Evolutionary conservation across 2,888 invertebrate species (phyloP).

Genomic region (Himalopsyche tibetana): DNA sequence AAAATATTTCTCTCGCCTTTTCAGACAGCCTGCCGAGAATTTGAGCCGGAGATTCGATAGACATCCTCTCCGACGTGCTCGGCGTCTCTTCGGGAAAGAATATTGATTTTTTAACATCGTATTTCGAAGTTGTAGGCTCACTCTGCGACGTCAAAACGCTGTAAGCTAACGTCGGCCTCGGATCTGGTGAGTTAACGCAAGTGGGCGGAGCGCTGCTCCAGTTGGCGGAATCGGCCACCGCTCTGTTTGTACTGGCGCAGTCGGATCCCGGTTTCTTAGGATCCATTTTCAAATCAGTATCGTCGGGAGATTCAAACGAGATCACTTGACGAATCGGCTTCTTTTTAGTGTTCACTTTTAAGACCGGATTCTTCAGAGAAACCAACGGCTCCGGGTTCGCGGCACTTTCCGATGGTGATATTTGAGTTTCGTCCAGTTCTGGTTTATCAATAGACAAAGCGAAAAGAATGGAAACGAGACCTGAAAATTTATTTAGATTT

Average conservation of each 20-base stretch:
- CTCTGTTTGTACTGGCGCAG: conserved; percentile 47
- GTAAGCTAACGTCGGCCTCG: conserved; percentile 69
- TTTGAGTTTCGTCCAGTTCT: conserved; percentile 82
- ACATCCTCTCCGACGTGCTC: conserved; percentile 69
- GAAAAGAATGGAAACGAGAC: conserved; percentile 92
- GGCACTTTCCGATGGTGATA: conserved; percentile 72
- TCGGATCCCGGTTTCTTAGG: conserved; percentile 64
- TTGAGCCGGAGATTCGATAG: conserved; percentile 74
- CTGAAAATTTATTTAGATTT: conserved; percentile 71
- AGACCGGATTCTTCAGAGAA: conserved; percentile 80
- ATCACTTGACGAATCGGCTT: conserved; percentile 75
- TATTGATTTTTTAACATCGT: conserved; percentile 71
- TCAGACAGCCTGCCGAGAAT: conserved; percentile 74
- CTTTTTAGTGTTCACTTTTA: conserved; percentile 72
- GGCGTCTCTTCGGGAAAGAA: conserved; percentile 73
- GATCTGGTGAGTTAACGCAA: conserved; percentile 79
- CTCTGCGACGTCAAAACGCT: conserved; percentile 71
- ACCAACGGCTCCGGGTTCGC: conserved; percentile 82
- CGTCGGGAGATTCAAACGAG: conserved; percentile 72
- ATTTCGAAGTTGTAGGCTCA: conserved; percentile 75
- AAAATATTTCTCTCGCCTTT: conserved; percentile 76
- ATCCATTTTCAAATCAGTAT: conserved; percentile 67
- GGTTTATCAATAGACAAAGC: conserved; percentile 93
- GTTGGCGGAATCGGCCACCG: conserved; percentile 65
- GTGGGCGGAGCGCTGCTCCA: conserved; percentile 81